Evolutionary conservation across 2,888 invertebrate genomes (phyloP), one percentile per base, ranked within the genome.

Genomic region (Pomacea canaliculata): DNA sequence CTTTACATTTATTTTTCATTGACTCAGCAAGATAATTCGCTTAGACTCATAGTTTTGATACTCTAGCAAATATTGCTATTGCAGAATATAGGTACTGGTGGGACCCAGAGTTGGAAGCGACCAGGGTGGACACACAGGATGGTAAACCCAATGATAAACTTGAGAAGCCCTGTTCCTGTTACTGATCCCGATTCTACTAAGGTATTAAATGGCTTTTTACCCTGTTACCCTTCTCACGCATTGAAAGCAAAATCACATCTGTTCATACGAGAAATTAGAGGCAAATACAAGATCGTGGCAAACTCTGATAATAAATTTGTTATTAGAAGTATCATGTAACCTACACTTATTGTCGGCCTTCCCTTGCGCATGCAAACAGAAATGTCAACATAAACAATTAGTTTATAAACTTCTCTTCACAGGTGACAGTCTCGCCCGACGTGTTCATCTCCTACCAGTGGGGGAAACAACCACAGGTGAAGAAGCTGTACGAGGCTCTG

Each of bases 391-490:
- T 1, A 37, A 37, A 37, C 0, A 37, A 37, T 1, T 37, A 37
- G 3, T 37, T 37, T 37, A 37, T 1, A 37, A 3, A 37, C 37
- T 37, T 37, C 1, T 37, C 4, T 37, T 37, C 37, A 23, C 71
- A 76, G 76, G 71, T 67, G 16, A 51, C 71, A 4, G 72, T 51
- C 18, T 72, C 72, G 4, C 76, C 76, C 48, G 76, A 76, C 0
- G 63, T 76, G 13, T 76, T 76, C 62, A 72, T 76, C 62, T 76
- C 89, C 12, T 89, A 89, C 80, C 88, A 89, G 77, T 89, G 89
- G 89, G 88, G 85, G 7, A 86, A 86, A 76, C 89, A 89, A 78
- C 82, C 82, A 37, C 84, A 89, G 79, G 81, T 84, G 16, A 79
- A 79, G 70, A 77, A 78, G 18, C 79, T 89, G 65, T 89, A 86